Conservation (phyloP, 2,888 invertebrate genomes). For the Cephus spinipes region DNA sequence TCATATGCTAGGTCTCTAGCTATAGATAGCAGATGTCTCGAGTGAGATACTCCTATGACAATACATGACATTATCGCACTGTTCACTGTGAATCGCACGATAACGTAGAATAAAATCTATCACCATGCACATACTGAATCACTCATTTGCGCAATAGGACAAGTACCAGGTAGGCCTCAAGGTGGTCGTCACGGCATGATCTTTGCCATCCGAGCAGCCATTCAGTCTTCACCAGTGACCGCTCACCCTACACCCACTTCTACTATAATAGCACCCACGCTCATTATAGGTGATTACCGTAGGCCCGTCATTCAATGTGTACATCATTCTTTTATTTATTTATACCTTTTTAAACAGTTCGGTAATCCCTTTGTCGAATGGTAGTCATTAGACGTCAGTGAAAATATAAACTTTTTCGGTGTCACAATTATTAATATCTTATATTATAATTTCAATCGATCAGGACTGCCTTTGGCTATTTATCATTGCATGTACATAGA, state of each 20-base stretch:
- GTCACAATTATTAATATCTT: background rate
- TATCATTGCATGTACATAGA: background rate
- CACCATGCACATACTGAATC: conserved; percentile 20
- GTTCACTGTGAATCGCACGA: background rate
- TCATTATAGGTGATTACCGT: conserved; percentile 66
- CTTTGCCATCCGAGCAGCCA: conserved; percentile 70
- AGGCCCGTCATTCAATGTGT: conserved; percentile 50
- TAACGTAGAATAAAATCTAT: background rate
- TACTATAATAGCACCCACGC: conserved; percentile 64
- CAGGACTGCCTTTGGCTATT: background rate
- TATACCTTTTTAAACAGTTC: conserved; percentile 2
- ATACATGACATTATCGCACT: conserved; percentile 8
- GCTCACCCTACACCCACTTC: conserved; percentile 64
- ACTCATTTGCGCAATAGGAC: conserved; percentile 68
- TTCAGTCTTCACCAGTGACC: conserved; percentile 62
- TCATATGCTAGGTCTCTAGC: conserved; percentile 5
- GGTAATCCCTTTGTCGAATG: background rate
- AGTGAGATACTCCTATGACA: conserved; percentile 5
- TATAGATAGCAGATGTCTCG: background rate
- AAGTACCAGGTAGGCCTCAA: conserved; percentile 75
- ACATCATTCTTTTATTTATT: conserved; percentile 22
- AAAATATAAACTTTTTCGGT: background rate
- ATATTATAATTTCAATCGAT: background rate
- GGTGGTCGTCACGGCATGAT: conserved; percentile 77
- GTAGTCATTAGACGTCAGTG: background rate